Evolutionary conservation across 2,113 vertebrate genomes (phyloP).

Genomic region (Paraplagusia blochii): DNA sequence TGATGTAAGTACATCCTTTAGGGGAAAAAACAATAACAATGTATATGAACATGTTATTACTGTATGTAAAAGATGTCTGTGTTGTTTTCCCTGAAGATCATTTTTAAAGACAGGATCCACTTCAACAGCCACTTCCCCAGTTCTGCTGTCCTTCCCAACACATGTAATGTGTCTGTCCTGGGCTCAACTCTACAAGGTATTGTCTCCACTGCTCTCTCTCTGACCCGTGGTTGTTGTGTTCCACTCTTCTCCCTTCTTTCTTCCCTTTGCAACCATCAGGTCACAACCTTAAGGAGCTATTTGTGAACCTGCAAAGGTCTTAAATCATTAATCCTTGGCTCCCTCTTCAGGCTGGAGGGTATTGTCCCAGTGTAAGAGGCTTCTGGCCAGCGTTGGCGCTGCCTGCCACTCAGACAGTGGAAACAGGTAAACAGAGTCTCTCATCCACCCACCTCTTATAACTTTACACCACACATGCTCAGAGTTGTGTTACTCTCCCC

Average conservation of each 20-base stretch:
- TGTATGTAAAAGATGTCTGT: background rate
- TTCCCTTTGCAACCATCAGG: constrained; percentile 26
- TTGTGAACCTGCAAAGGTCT: constrained; percentile 57
- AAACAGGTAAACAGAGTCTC: constrained; percentile 74
- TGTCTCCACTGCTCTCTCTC: constrained; percentile 9
- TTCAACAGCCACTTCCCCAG: constrained; percentile 84
- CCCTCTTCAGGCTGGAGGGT: constrained; percentile 78
- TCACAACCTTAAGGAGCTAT: constrained; percentile 46
- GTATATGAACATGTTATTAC: background rate
- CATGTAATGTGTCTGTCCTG: constrained; percentile 88
- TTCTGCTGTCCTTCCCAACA: constrained; percentile 85
- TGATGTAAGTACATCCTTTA: no score
- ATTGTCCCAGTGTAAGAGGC: constrained; percentile 78
- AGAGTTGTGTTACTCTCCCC: constrained; percentile 1
- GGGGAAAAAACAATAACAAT: no score
- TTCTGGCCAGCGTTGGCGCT: constrained; percentile 90
- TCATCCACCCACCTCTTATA: background rate
- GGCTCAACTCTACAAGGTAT: constrained; percentile 86
- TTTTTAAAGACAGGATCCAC: constrained; percentile 80
- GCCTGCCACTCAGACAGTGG: constrained; percentile 89
- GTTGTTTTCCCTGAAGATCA: constrained; percentile 63
- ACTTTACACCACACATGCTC: no score
- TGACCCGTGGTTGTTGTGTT: constrained; percentile 14
- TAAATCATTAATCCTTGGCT: constrained; percentile 60
- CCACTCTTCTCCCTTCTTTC: constrained; percentile 29